Percentiles rank a stretch among this genome's conserved stretches.
phyloP scores from a whole-genome alignment of 2,888 invertebrate species.

The Pyrocoelia pectoralis region DNA sequence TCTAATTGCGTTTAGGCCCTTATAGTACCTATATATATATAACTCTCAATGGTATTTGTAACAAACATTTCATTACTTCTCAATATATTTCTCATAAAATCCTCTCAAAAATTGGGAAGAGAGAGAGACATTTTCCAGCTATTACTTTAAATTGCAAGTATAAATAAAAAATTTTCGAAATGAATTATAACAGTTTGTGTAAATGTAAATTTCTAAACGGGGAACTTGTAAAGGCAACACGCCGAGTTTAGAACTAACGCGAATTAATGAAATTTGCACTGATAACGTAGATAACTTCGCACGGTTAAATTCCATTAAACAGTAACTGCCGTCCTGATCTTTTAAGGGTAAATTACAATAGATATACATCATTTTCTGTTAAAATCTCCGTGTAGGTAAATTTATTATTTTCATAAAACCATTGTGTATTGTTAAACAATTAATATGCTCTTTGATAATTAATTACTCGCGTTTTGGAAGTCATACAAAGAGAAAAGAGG shows the following conservation, averaged over 20 bases:
- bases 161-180: too few relatives aligned
- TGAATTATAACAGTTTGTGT: too few relatives aligned
- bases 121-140: too few relatives aligned
- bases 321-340: slow-evolving; percentile 13
- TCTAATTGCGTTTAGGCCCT: too few relatives aligned
- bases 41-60: too few relatives aligned
- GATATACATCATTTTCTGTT: slow-evolving; percentile 13
- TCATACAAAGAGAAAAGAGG: slow-evolving; percentile 28
- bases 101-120: too few relatives aligned
- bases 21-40: too few relatives aligned
- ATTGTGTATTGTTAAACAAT: slow-evolving; percentile 1
- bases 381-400: neutral
- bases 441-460: slow-evolving; percentile 19
- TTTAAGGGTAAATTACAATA: slow-evolving; percentile 21
- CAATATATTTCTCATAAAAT: too few relatives aligned
- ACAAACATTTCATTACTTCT: too few relatives aligned
- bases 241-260: slow-evolving; percentile 33
- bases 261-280: slow-evolving; percentile 41
- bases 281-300: slow-evolving; percentile 36
- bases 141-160: too few relatives aligned
- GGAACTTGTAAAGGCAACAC: slow-evolving; percentile 38
- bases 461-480: slow-evolving; percentile 26
- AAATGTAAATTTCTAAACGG: slow-evolving; percentile 40
- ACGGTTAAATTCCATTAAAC: slow-evolving; percentile 26
- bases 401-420: slow-evolving; percentile 5